These are phyloP conservation scores for Eospalax fontanierii DNA, from an alignment of 2,797 vertebrate genomes.

Conservation along the genomic window DNA sequence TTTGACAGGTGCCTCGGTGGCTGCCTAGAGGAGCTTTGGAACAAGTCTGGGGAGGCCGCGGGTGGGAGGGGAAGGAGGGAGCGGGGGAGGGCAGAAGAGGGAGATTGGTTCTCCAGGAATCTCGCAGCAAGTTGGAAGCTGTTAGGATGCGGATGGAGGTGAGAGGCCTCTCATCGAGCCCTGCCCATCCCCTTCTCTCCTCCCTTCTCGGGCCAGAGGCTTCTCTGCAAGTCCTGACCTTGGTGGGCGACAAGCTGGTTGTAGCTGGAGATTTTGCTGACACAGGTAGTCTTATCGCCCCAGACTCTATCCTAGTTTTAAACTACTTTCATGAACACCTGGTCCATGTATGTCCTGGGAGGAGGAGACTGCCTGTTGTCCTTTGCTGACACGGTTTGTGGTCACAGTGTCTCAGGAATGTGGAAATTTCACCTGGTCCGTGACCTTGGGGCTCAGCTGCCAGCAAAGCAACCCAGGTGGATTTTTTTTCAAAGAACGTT, in stretches of 20 bases:
- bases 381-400: neutral
- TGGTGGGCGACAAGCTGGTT: constrained; percentile 50
- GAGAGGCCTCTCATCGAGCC: constrained; percentile 65
- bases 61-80: constrained; percentile 49
- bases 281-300: constrained; percentile 25
- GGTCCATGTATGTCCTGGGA: neutral
- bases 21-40: neutral
- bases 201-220: neutral
- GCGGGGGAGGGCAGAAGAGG: constrained; percentile 37
- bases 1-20: constrained; percentile 81
- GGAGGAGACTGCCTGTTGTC: neutral
- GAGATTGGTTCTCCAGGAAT: constrained; percentile 82
- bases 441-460: constrained; percentile 70
- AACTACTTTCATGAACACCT: neutral
- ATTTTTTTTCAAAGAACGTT: constrained; percentile 23
- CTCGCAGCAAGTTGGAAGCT: constrained; percentile 71
- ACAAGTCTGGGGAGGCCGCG: constrained; percentile 5
- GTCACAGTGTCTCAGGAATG: constrained; percentile 49
- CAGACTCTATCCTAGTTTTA: constrained; percentile 29
- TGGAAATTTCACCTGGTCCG: constrained; percentile 63
- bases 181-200: constrained; percentile 1
- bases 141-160: constrained; percentile 71
- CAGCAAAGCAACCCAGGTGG: neutral
- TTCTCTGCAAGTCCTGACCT: constrained; percentile 69
- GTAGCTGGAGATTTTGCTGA: neutral